A percentile compares a stretch with the other conserved stretches of the same genome.
Conservation (phyloP, 2,888 invertebrate species). For the Caenorhabditis sinica region DNA sequence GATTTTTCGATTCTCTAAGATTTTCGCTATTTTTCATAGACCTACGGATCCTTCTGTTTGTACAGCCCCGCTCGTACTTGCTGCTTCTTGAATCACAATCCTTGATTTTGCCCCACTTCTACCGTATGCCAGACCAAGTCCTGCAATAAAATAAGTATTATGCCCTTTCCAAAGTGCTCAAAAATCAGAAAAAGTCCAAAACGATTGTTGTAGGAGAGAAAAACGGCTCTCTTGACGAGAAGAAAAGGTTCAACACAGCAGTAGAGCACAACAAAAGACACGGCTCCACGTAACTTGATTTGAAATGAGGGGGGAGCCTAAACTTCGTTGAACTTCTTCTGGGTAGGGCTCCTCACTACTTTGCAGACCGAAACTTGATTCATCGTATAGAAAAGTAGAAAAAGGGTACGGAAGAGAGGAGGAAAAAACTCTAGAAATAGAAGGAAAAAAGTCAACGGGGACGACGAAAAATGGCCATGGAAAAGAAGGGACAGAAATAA, state of each 20-base stretch:
- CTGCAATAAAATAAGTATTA: slow-evolving; percentile 30
- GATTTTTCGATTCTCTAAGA: too few species aligned
- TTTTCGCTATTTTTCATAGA: too few species aligned
- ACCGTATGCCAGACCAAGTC: not conserved
- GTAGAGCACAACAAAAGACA: slow-evolving; percentile 55
- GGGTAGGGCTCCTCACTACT: slow-evolving; percentile 7
- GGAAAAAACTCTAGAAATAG: slow-evolving; percentile 30
- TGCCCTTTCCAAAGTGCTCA: slow-evolving; percentile 31
- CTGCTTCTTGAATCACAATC: too few species aligned
- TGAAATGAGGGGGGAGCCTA: slow-evolving; percentile 54
- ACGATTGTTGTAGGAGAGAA: slow-evolving; percentile 29
- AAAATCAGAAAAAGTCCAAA: slow-evolving; percentile 40
- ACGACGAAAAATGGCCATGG: not conserved
- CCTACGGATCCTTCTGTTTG: too few species aligned
- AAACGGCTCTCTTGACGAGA: slow-evolving; percentile 14
- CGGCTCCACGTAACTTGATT: slow-evolving; percentile 63
- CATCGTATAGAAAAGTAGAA: slow-evolving; percentile 48
- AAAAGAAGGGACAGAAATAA: slow-evolving; percentile 17
- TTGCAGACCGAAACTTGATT: slow-evolving; percentile 58
- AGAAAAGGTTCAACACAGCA: slow-evolving; percentile 24
- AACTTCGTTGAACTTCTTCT: slow-evolving; percentile 65
- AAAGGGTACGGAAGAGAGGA: slow-evolving; percentile 16
- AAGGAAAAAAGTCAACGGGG: slow-evolving; percentile 4
- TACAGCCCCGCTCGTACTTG: too few species aligned
- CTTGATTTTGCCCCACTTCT: too few species aligned